These are phyloP conservation scores for Caranx ignobilis DNA, from an alignment of 2,113 vertebrate genomes.

Conservation along the genomic window DNA sequence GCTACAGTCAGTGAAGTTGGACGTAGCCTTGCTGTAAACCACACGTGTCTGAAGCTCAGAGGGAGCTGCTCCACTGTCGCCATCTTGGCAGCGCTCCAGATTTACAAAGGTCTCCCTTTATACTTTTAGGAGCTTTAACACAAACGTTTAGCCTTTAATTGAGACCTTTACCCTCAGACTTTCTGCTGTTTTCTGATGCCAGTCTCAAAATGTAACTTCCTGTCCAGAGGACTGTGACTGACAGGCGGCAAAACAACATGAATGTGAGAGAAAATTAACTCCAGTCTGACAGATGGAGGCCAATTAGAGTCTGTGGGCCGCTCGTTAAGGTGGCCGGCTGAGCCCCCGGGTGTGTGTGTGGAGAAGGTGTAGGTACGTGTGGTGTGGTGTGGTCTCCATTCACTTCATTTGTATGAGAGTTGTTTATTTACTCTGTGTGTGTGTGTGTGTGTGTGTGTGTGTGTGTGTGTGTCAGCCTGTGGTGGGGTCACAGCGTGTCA, in stretches of 20 bases:
- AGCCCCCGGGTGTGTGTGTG: constrained; percentile 3
- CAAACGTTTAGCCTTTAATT: no score
- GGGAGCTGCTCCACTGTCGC: no score
- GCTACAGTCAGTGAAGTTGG: no score
- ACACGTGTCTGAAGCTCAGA: no score
- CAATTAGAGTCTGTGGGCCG: constrained; percentile 49
- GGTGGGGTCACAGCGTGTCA: constrained; percentile 1
- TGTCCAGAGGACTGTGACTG: not conserved
- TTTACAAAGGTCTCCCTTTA: no score
- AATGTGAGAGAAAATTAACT: constrained; percentile 48
- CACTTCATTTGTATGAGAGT: not conserved
- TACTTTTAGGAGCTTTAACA: no score
- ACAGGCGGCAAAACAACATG: constrained; percentile 12
- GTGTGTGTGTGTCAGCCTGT: not conserved
- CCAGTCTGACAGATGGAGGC: constrained; percentile 59
- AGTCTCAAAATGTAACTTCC: not conserved
- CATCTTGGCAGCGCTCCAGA: no score
- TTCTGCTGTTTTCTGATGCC: not conserved
- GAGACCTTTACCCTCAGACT: not conserved
- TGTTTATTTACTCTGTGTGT: constrained; percentile 8
- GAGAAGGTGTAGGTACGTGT: not conserved
- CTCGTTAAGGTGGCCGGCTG: constrained; percentile 38
- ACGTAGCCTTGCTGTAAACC: no score
- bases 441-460: constrained; percentile 5
- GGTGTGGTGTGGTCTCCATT: not conserved